Evolutionary conservation across 1,140 invertebrate genomes (phyloP), one percentile per base, ranked within the genome.

Genomic region (Mactra quadrangularis): DNA sequence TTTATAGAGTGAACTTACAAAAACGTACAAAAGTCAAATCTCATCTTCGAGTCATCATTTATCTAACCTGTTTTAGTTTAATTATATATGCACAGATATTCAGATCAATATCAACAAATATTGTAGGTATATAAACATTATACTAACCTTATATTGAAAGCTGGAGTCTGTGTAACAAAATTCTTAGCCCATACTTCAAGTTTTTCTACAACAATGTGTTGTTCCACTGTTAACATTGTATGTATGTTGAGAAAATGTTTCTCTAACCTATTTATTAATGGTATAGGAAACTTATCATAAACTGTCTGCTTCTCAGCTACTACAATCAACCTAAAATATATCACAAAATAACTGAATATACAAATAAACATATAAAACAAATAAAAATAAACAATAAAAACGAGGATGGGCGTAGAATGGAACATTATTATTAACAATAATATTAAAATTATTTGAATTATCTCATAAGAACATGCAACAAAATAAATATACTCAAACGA

Each of bases 211-310:
- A 88, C 19, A 6, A 71, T 35, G 38, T 77, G 68, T 84, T 91
- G 89, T 15, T 83, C 74, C 1, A 74, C 41, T 17, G 75, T 81
- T 60, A 91, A 77, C 62, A 91, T 85, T 35, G 88, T 89, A 55
- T 78, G 84, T 13, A 87, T 83, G 9, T 86, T 85, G 15, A 91
- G 81, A 64, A 90, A 91, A 71, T 91, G 90, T 81, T 91, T 91
- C 77, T 91, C 90, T 17, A 91, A 83, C 3, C 90, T 84, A 71
- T 91, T 91, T 75, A 91, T 90, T n/a, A 91, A 82, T 4, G 90
- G 90, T 74, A 90, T 91, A 22, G 90, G 90, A 71, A 91, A 91
- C 52, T 85, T 84, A 15, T 89, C 64, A 47, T 91, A 90, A 7
- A 91, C 90, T 33, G 84, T 83, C 62, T 41, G 38, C 15, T 88